phyloP scores from a whole-genome alignment of 2,888 invertebrate genomes.

The Patella ulyssiponensis region DNA sequence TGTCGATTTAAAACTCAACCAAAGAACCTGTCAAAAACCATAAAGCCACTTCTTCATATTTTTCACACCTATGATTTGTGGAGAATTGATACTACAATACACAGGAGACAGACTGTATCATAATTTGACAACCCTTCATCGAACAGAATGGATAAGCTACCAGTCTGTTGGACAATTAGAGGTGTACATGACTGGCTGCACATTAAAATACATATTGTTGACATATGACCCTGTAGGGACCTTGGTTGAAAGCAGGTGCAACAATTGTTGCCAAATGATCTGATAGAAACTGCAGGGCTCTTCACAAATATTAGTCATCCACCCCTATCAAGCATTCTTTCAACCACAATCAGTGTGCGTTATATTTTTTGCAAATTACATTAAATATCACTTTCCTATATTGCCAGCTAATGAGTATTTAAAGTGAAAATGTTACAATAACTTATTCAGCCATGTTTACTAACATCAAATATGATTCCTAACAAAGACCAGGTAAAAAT shows the following conservation, averaged over 20 bases:
- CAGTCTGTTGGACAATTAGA: no score
- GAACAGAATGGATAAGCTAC: no score
- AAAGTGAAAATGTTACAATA: slow-evolving; percentile 3
- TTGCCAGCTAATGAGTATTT: neutral
- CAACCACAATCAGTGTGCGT: neutral
- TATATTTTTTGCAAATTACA: neutral
- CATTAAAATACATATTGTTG: neutral
- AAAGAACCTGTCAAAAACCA: no score
- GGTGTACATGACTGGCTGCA: no score
- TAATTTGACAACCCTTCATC: no score
- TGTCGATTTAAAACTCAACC: no score
- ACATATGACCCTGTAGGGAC: neutral
- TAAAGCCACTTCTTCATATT: no score
- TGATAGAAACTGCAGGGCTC: neutral
- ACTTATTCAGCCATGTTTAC: neutral
- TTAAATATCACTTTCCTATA: neutral
- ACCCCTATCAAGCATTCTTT: neutral
- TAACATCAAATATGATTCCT: no score
- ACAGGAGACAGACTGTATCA: no score
- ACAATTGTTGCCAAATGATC: neutral
- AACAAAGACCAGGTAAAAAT: no score
- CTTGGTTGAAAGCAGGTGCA: slow-evolving; percentile 1
- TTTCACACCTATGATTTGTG: no score
- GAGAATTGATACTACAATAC: no score
- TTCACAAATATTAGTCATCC: neutral